Percentiles rank a stretch among this genome's conserved stretches.
Evolutionary conservation across 2,888 invertebrate species (phyloP).

Genomic region (Drosophila atroscutellata): DNA sequence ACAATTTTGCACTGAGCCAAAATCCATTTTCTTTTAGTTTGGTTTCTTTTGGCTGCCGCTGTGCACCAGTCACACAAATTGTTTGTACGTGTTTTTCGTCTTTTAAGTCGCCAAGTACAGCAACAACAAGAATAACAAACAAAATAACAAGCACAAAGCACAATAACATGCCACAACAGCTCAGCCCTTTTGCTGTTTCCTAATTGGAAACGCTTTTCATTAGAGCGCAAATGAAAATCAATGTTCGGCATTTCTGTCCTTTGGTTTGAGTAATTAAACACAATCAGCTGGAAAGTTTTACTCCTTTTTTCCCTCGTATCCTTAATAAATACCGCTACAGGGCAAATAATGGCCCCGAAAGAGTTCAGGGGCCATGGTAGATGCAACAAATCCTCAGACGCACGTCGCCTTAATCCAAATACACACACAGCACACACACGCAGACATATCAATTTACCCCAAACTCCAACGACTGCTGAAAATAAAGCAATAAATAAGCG

Average conservation of each 20-base stretch:
- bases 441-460: slow-evolving; percentile 73
- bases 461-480: slow-evolving; percentile 23
- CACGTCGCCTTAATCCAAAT: slow-evolving; percentile 45
- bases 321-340: slow-evolving; percentile 53
- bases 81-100: slow-evolving; percentile 66
- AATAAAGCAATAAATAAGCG: slow-evolving; percentile 76
- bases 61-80: slow-evolving; percentile 50
- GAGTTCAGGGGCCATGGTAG: slow-evolving; percentile 19
- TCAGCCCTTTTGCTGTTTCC: slow-evolving; percentile 41
- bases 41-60: slow-evolving; percentile 23
- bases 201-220: slow-evolving; percentile 69
- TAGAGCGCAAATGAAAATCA: slow-evolving; percentile 62
- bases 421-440: slow-evolving; percentile 30
- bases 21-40: slow-evolving; percentile 16
- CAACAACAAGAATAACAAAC: not conserved
- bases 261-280: slow-evolving; percentile 78
- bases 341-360: slow-evolving; percentile 27
- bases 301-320: slow-evolving; percentile 1
- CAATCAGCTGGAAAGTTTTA: slow-evolving; percentile 47
- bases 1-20: slow-evolving; percentile 31
- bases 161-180: slow-evolving; percentile 14
- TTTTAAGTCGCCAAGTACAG: slow-evolving; percentile 13
- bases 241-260: slow-evolving; percentile 49
- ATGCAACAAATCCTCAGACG: slow-evolving; percentile 47
- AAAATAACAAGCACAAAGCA: slow-evolving; percentile 11